Percentiles rank a stretch among this genome's conserved stretches.
Evolutionary conservation across 2,888 invertebrate species (phyloP).

Genomic region (Epistrophella euchroma): DNA sequence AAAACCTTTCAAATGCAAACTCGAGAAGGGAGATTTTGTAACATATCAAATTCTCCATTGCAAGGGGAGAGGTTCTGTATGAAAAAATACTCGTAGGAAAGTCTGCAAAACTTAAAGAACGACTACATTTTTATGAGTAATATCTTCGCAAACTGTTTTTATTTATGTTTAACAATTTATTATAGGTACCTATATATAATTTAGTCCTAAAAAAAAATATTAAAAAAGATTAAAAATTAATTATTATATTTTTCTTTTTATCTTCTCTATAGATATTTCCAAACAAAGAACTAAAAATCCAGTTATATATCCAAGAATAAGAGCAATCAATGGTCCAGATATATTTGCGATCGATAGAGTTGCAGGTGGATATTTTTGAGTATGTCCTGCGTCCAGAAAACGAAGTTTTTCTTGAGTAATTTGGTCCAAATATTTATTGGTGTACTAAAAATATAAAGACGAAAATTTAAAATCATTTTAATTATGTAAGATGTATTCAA

Average conservation of each 20-base stretch:
- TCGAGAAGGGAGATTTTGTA: too few species aligned
- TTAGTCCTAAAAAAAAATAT: too few species aligned
- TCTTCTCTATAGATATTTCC: constrained; percentile 76
- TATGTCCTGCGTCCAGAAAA: constrained; percentile 78
- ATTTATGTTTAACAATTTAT: too few species aligned
- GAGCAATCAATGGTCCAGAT: constrained; percentile 80
- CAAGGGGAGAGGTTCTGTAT: too few species aligned
- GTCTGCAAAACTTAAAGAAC: too few species aligned
- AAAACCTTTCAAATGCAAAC: too few species aligned
- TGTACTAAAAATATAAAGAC: constrained; percentile 72
- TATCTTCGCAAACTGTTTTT: too few species aligned
- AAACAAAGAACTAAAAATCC: constrained; percentile 78
- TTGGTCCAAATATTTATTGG: constrained; percentile 79
- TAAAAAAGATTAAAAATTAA: too few species aligned
- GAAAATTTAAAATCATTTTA: neutral
- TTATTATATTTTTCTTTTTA: neutral
- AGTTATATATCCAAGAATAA: constrained; percentile 79
- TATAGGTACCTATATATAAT: too few species aligned
- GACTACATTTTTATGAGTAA: too few species aligned
- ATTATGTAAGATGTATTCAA: neutral
- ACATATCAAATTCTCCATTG: too few species aligned
- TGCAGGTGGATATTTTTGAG: constrained; percentile 78
- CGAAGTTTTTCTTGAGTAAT: constrained; percentile 79
- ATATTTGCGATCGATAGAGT: constrained; percentile 80
- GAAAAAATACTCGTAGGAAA: too few species aligned